Evolutionary conservation across 1,140 invertebrate species (phyloP), one percentile per base, ranked within the genome.

Genomic region (Drosophila parabipectinata): DNA sequence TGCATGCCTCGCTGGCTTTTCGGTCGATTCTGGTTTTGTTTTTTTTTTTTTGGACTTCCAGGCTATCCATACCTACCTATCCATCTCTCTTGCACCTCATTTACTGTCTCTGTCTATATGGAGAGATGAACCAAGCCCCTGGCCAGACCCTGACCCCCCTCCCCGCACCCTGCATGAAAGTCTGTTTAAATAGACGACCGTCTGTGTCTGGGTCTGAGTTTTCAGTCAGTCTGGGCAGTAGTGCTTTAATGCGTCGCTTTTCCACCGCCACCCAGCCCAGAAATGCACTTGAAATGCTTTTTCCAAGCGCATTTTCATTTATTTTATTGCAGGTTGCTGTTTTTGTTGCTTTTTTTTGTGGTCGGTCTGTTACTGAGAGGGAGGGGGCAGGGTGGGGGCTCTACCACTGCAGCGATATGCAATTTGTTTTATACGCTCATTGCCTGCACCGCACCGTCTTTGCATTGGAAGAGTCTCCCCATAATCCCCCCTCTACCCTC

Each of bases 401-500:
- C 21, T 21, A 3, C 44, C 71, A 64, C 60, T 55, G 78, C 77
- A 77, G 58, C 67, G 78, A 80, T 80, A 80, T 80, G 78, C 78
- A 81, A 81, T 81, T 81, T 81, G 78, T 77, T 81, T 81, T 81
- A 81, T 81, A 81, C 73, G 79, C 79, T 81, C 78, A 81, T 81
- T 81, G 79, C 78, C 72, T 68, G 66, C 56, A 56, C 56, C 53
- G 44, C 56, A 56, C 56, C 39, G 44, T 45, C 60, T 30, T 48
- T 39, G 41, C 32, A 21, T 21, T 21, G n/a, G 30, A 39, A 37
- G 34, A 51, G 12, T n/a, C 39, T 41, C 39, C 45, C 57, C 45
- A 53, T 21, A 3, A 2, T 54, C 21, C 30, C n/a, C 8, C 21
- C 37, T 54, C 21, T 18, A n/a, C 8, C 21, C 37, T 12, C 4